Conservation (phyloP, 2,113 vertebrate genomes). For the rabbit (Oryctolagus cuniculus) region mOryCun1.1 NC_091448.1:35236001-35236500, state of each 20-base stretch:
- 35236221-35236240: conserved; percentile 51
- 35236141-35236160: conserved; percentile 4
- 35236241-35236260: conserved; percentile 61
- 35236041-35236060: conserved; percentile 25
- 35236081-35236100: conserved; percentile 6
- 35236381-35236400: conserved; percentile 85
- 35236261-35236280: conserved; percentile 47
- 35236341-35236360: conserved; percentile 49
- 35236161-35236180: conserved; percentile 18
- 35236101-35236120: neutral
- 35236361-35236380: conserved; percentile 47
- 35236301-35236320: conserved; percentile 59
- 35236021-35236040: conserved; percentile 14
- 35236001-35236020: conserved; percentile 35
- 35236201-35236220: conserved; percentile 56
- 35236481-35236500: conserved; percentile 96
- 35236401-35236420: conserved; percentile 94
- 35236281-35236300: conserved; percentile 37
- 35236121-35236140: neutral
- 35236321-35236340: conserved; percentile 48
- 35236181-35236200: conserved; percentile 53
- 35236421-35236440: conserved; percentile 93
- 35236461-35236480: conserved; percentile 95
- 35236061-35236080: conserved; percentile 22
- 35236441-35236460: conserved; percentile 98